Conservation (phyloP, 2,888 invertebrate genomes). For the Plusia festucae region DNA sequence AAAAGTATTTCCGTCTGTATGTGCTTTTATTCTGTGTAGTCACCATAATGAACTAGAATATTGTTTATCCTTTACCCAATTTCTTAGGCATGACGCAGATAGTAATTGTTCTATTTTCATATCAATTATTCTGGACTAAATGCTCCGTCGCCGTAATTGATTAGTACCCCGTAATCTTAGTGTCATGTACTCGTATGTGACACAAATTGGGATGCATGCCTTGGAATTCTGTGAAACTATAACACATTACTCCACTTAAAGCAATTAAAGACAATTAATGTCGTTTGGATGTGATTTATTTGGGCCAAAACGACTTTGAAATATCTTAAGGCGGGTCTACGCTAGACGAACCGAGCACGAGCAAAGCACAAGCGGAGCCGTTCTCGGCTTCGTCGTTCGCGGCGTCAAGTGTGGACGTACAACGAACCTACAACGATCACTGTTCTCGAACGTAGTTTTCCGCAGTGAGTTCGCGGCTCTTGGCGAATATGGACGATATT, state of each 20-base stretch:
- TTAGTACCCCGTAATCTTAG: constrained; percentile 33
- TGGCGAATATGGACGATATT: no score
- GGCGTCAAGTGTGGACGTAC: no score
- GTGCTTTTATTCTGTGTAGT: not conserved
- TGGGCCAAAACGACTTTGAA: constrained; percentile 2
- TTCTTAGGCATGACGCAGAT: not conserved
- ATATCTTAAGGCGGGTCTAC: no score
- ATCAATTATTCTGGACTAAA: not conserved
- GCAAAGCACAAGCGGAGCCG: no score
- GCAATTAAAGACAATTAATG: constrained; percentile 34
- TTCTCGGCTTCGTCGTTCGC: no score
- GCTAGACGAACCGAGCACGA: no score
- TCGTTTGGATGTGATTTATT: constrained; percentile 23
- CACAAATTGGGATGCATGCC: constrained; percentile 28
- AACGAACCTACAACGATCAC: no score
- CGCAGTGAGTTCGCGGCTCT: no score
- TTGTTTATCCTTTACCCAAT: not conserved
- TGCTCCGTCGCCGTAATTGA: not conserved
- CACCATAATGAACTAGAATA: not conserved
- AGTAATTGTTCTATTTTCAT: not conserved
- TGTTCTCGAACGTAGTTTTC: no score
- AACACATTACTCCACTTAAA: constrained; percentile 41
- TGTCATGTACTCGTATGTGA: constrained; percentile 33
- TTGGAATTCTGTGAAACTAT: constrained; percentile 39
- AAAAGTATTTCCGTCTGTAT: not conserved